Conservation (phyloP, 2,888 invertebrate genomes). For the Plemyria rubiginata region DNA sequence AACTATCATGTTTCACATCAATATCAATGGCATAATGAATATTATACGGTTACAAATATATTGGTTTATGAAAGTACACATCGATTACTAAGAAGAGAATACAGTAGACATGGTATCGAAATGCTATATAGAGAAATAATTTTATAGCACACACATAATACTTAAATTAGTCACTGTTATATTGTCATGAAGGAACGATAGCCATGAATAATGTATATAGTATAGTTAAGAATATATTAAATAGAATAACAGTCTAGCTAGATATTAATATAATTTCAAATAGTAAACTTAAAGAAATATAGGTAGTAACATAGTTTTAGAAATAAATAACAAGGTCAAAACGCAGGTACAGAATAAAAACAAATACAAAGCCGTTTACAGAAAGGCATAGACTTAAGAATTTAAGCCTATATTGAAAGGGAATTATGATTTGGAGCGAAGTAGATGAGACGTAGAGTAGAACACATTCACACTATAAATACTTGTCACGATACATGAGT, state of each 20-base stretch:
- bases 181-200: constrained; percentile 79
- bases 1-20: constrained; percentile 83
- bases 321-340: constrained; percentile 34
- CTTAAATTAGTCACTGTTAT: constrained; percentile 42
- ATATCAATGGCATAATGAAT: constrained; percentile 74
- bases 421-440: constrained; percentile 53
- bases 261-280: constrained; percentile 28
- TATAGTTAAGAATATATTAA: constrained; percentile 39
- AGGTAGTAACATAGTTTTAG: constrained; percentile 20
- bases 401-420: constrained; percentile 24
- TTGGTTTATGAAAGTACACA: constrained; percentile 66
- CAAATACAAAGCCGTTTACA: constrained; percentile 1
- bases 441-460: constrained; percentile 66
- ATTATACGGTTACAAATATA: constrained; percentile 76
- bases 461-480: constrained; percentile 78
- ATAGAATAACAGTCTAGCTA: constrained; percentile 40
- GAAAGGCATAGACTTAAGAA: constrained; percentile 1
- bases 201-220: constrained; percentile 51
- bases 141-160: constrained; percentile 27
- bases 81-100: constrained; percentile 41
- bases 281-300: constrained; percentile 29
- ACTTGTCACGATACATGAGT: constrained; percentile 80
- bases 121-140: constrained; percentile 33
- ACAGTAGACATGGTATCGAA: constrained; percentile 36
- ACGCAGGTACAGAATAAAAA: constrained; percentile 38